Percentiles rank a stretch among this genome's conserved stretches.
These are phyloP conservation scores for Epinephelus moara DNA, from an alignment of 2,113 vertebrate species.

Conservation along the genomic window DNA sequence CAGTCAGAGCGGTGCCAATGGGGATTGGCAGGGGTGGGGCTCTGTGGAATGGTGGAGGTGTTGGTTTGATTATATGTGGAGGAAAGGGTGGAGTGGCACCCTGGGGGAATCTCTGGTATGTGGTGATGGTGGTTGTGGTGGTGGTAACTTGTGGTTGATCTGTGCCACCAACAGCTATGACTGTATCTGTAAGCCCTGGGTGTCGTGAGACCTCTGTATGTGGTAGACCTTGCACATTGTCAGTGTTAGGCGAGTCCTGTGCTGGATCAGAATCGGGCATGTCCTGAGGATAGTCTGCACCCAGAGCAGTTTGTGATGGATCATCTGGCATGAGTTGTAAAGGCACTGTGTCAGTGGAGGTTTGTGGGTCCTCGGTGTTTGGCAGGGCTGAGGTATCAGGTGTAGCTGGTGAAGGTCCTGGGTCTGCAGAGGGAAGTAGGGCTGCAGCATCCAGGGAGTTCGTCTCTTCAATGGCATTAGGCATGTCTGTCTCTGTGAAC, in stretches of 20 bases:
- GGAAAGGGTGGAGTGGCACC: constrained; percentile 25
- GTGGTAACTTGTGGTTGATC: constrained; percentile 12
- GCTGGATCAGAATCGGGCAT: constrained; percentile 19
- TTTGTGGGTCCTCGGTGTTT: constrained; percentile 19
- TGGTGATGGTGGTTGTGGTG: constrained; percentile 16
- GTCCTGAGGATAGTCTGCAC: constrained; percentile 6
- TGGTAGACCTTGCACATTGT: not conserved
- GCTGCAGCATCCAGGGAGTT: not conserved
- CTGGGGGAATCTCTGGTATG: constrained; percentile 29
- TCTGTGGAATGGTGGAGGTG: constrained; percentile 8
- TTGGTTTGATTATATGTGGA: constrained; percentile 19
- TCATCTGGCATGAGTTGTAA: constrained; percentile 14
- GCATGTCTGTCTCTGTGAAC: not conserved
- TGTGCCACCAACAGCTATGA: not conserved
- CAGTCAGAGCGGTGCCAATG: not conserved
- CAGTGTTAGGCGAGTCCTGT: not conserved
- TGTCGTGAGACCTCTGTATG: not conserved
- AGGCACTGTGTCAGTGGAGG: constrained; percentile 11
- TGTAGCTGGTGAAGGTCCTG: not conserved
- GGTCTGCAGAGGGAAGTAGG: constrained; percentile 12
- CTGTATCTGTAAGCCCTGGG: not conserved
- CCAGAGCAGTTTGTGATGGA: constrained; percentile 20
- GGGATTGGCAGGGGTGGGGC: not conserved
- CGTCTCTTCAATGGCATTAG: not conserved
- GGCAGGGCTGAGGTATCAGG: constrained; percentile 9